A percentile compares a stretch with the other conserved stretches of the same genome.
These are phyloP conservation scores for Lacanobia wlatinum DNA, from an alignment of 2,888 invertebrate genomes.

Conservation along the genomic window DNA sequence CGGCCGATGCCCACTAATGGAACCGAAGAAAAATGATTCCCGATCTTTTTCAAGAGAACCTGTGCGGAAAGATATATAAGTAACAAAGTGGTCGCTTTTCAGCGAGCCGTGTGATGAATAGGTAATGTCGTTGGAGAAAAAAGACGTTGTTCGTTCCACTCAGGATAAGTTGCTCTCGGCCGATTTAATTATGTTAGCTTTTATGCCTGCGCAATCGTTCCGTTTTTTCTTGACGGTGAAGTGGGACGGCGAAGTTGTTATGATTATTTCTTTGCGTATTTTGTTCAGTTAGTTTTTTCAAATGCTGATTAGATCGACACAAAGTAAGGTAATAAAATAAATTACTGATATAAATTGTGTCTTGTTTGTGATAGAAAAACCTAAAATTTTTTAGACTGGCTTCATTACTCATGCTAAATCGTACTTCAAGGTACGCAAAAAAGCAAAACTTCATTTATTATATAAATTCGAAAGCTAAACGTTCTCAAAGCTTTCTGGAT, in stretches of 20 bases:
- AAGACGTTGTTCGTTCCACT: conserved; percentile 73
- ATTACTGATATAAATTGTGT: not conserved
- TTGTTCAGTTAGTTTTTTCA: conserved; percentile 1
- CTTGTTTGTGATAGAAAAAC: not conserved
- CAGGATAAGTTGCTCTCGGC: conserved; percentile 70
- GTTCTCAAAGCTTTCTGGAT: conserved; percentile 22
- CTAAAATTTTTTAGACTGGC: no score
- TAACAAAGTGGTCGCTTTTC: conserved; percentile 82
- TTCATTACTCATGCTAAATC: not conserved
- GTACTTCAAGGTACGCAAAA: not conserved
- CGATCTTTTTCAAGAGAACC: conserved; percentile 75
- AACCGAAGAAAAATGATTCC: conserved; percentile 82
- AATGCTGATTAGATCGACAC: not conserved
- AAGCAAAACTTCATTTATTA: not conserved
- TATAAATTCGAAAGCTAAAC: conserved; percentile 1
- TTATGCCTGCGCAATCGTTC: conserved; percentile 70
- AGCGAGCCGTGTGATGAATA: conserved; percentile 81
- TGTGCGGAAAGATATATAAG: conserved; percentile 71
- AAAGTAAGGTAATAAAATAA: not conserved
- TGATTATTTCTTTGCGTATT: not conserved
- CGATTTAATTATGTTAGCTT: conserved; percentile 78
- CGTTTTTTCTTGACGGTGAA: conserved; percentile 38
- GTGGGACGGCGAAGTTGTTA: not conserved
- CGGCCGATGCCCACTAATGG: conserved; percentile 83
- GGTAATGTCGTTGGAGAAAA: conserved; percentile 78